A percentile compares a stretch with the other conserved stretches of the same genome.
phyloP scores from a whole-genome alignment of 1,140 invertebrate genomes.

The Lamellibrachia luymesi region DNA sequence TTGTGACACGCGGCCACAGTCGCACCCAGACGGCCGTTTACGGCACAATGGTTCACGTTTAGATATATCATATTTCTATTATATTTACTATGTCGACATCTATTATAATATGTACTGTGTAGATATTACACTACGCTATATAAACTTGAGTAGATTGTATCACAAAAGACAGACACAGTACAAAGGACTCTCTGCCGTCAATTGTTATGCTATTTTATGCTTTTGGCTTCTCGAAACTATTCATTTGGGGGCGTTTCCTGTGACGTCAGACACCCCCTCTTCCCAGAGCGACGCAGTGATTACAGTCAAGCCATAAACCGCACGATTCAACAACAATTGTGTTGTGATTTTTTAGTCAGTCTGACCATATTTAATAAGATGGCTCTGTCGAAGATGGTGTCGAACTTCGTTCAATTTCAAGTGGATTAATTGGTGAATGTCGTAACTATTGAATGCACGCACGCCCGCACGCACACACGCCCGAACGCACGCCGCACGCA shows the following conservation, averaged over 20 bases:
- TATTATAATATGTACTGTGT: no score
- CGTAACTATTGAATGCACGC: background rate
- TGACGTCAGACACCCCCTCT: background rate
- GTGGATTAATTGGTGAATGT: background rate
- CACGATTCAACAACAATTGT: background rate
- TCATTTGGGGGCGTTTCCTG: background rate
- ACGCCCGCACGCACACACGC: no score
- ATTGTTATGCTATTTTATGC: background rate
- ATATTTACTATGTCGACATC: background rate
- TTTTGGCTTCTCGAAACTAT: background rate
- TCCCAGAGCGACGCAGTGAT: background rate
- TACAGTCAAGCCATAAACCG: background rate
- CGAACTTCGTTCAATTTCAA: background rate
- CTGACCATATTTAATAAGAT: background rate
- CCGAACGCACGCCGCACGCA: no score
- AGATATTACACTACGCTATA: background rate
- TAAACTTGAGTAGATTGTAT: background rate
- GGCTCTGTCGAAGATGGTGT: background rate
- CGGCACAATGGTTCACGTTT: background rate
- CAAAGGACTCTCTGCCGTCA: background rate
- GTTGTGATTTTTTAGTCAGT: background rate
- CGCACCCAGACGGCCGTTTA: background rate
- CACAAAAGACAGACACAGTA: background rate
- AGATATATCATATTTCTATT: background rate
- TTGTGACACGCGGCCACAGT: background rate